These are phyloP conservation scores for Pseudorasbora parva DNA, from an alignment of 2,113 vertebrate species.

Conservation along the genomic window DNA sequence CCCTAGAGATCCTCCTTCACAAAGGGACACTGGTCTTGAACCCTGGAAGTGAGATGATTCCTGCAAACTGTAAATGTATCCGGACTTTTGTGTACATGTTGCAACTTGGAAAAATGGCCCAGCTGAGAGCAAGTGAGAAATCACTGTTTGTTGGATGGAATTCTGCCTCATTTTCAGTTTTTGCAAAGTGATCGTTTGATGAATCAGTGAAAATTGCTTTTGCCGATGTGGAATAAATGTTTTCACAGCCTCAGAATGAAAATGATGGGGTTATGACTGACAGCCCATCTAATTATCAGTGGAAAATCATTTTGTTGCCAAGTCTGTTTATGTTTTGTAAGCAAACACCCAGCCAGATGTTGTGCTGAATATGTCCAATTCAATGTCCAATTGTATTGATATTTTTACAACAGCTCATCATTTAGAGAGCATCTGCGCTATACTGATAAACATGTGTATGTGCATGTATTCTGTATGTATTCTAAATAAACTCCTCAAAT, in stretches of 20 bases:
- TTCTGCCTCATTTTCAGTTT: neutral
- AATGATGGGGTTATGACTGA: slow-evolving; percentile 43
- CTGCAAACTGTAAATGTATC: slow-evolving; percentile 10
- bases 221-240: slow-evolving; percentile 8
- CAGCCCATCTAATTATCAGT: slow-evolving; percentile 35
- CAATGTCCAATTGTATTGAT: neutral
- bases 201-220: slow-evolving; percentile 8
- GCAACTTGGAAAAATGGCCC: neutral
- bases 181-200: neutral
- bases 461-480: neutral
- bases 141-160: neutral
- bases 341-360: neutral
- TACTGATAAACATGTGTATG: too few relatives aligned
- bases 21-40: slow-evolving; percentile 22
- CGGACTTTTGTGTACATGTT: neutral
- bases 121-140: neutral
- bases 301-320: slow-evolving; percentile 38
- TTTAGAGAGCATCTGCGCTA: neutral
- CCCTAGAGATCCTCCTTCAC: slow-evolving; percentile 15
- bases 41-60: slow-evolving; percentile 22
- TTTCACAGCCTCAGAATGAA: slow-evolving; percentile 5
- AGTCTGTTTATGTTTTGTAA: slow-evolving; percentile 16
- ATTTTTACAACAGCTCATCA: neutral
- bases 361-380: slow-evolving; percentile 1
- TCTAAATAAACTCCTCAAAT: neutral